Evolutionary conservation across 2,113 vertebrate species (phyloP).

Genomic region (Ictalurus punctatus): DNA sequence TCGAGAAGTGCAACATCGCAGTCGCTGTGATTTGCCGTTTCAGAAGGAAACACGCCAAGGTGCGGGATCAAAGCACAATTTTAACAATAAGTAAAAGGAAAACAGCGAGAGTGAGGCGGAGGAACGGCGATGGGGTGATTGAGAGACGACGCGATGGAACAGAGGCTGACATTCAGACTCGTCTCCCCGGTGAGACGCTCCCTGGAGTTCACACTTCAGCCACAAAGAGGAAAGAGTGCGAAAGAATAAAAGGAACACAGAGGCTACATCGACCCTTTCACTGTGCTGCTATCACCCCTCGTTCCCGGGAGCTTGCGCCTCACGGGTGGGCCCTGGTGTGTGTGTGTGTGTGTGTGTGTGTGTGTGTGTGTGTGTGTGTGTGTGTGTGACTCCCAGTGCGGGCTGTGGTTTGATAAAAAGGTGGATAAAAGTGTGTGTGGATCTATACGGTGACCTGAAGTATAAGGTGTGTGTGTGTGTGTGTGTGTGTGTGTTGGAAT

Average conservation of each 20-base stretch:
- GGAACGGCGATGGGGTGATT: slow-evolving; percentile 18
- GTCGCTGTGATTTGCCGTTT: neutral
- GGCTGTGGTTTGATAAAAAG: slow-evolving; percentile 45
- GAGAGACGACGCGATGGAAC: slow-evolving; percentile 6
- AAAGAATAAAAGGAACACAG: slow-evolving; percentile 42
- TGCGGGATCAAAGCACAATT: neutral
- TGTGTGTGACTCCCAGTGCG: neutral
- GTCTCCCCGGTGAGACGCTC: slow-evolving; percentile 58
- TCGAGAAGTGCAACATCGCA: neutral
- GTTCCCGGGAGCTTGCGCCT: neutral
- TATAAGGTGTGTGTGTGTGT: neutral
- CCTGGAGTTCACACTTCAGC: slow-evolving; percentile 47
- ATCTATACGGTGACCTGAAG: neutral
- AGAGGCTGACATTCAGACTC: slow-evolving; percentile 59
- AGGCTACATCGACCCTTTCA: slow-evolving; percentile 32
- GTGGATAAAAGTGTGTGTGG: slow-evolving; percentile 20
- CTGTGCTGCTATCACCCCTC: neutral
- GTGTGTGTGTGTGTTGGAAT: slow-evolving; percentile 19
- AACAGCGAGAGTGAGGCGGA: neutral
- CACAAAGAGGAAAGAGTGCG: slow-evolving; percentile 18
- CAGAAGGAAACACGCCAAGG: no score
- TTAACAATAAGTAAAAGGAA: neutral
- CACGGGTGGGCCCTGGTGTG: slow-evolving; percentile 9
- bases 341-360: slow-evolving; percentile 5
- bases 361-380: neutral